Percentiles rank a stretch among this genome's conserved stretches.
These are phyloP conservation scores for Oikopleura albicans DNA, from an alignment of 23 tunicate genomes.

Conservation along the genomic window DNA sequence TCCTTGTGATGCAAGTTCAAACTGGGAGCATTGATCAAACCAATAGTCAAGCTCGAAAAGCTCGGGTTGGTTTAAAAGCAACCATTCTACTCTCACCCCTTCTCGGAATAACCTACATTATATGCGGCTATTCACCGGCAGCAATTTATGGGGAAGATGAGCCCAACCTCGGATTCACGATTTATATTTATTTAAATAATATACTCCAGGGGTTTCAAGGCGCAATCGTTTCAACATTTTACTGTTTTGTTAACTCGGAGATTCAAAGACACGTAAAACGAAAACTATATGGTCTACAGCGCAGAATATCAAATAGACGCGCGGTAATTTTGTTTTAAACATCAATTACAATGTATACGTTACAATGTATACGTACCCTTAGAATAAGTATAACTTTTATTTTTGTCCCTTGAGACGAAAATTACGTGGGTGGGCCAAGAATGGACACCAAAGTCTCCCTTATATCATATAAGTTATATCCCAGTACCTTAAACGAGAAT, in stretches of 20 bases:
- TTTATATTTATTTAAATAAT: neutral
- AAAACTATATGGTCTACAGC: neutral
- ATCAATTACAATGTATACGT: too few relatives aligned
- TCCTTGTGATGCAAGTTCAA: conserved; percentile 35
- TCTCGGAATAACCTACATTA: conserved; percentile 55
- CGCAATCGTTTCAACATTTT: conserved; percentile 40
- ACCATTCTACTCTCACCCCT: conserved; percentile 54
- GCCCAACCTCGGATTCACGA: neutral
- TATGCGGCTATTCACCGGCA: conserved; percentile 36
- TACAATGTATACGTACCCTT: too few relatives aligned
- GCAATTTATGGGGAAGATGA: conserved; percentile 8
- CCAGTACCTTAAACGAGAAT: too few relatives aligned
- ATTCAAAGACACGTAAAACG: conserved; percentile 24
- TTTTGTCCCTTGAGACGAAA: too few relatives aligned
- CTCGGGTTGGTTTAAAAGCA: conserved; percentile 27
- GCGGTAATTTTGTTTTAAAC: neutral
- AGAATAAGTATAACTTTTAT: too few relatives aligned
- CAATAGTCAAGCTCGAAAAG: conserved; percentile 13
- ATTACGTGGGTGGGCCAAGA: too few relatives aligned
- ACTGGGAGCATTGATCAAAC: conserved; percentile 12
- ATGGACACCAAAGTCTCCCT: too few relatives aligned
- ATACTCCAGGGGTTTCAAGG: conserved; percentile 25
- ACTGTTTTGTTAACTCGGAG: conserved; percentile 55
- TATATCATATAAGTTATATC: too few relatives aligned
- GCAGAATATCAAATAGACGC: conserved; percentile 1